Conservation (phyloP, 2,888 invertebrate genomes). For the Cheilosia soror region DNA sequence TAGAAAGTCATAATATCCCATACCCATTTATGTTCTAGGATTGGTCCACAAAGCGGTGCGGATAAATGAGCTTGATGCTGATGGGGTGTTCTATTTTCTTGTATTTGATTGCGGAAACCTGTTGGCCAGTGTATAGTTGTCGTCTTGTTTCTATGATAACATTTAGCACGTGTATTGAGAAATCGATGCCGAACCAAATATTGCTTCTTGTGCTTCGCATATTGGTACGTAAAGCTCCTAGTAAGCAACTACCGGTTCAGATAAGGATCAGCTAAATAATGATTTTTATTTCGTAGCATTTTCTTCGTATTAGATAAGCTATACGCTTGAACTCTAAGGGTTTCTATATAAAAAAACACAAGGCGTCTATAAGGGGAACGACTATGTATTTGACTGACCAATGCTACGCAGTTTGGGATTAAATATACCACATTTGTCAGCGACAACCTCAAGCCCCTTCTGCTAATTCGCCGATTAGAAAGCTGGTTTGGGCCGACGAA, state of each 20-base stretch:
- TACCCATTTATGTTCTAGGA: neutral
- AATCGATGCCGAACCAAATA: slow-evolving; percentile 56
- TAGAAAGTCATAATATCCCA: neutral
- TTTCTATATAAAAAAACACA: neutral
- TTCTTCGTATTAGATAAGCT: slow-evolving; percentile 42
- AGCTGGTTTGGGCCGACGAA: too few relatives aligned
- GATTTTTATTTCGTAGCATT: slow-evolving; percentile 59
- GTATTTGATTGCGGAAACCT: slow-evolving; percentile 29
- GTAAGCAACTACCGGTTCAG: slow-evolving; percentile 46
- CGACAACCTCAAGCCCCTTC: too few relatives aligned
- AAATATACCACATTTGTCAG: neutral
- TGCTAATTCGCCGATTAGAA: too few relatives aligned
- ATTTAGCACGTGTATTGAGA: slow-evolving; percentile 29
- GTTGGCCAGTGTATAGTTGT: slow-evolving; percentile 29
- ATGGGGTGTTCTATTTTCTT: neutral
- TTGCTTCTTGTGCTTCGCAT: slow-evolving; percentile 19
- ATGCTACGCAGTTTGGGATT: too few relatives aligned
- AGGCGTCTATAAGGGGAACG: slow-evolving; percentile 8
- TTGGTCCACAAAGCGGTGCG: too few relatives aligned
- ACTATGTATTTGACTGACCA: too few relatives aligned
- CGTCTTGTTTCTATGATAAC: slow-evolving; percentile 28
- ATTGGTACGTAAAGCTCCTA: neutral
- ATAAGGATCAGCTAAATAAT: slow-evolving; percentile 65
- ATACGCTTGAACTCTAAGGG: slow-evolving; percentile 20
- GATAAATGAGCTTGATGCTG: neutral